These are phyloP conservation scores for Gallinago solitaria DNA, from an alignment of 2,797 vertebrate genomes.

Conservation along the genomic window DNA sequence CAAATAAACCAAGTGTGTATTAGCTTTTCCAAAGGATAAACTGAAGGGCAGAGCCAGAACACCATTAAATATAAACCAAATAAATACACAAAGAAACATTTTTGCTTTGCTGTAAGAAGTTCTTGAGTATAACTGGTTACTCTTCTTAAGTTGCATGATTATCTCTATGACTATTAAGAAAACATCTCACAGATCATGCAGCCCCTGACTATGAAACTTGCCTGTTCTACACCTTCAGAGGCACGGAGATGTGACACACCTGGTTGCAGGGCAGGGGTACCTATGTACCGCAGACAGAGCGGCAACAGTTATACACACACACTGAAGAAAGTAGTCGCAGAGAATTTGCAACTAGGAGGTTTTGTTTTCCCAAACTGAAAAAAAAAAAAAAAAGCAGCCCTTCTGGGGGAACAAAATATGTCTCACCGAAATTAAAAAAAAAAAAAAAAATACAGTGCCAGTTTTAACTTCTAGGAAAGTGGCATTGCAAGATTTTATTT, in stretches of 20 bases:
- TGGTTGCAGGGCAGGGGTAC: background rate
- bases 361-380: fast-evolving
- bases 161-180: background rate
- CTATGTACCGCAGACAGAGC: fast-evolving
- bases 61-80: background rate
- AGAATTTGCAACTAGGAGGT: background rate
- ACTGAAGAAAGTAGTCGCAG: fast-evolving
- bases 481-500: background rate
- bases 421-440: background rate
- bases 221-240: background rate
- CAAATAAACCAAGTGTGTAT: background rate
- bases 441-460: fast-evolving
- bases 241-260: no score
- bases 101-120: background rate
- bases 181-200: background rate
- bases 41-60: background rate
- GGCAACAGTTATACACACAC: no score
- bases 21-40: background rate
- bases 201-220: background rate
- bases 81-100: background rate
- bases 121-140: background rate
- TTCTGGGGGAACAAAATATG: background rate
- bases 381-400: no score
- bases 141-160: background rate
- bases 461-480: background rate